Evolutionary conservation across 2,797 vertebrate genomes (phyloP).

Genomic region (Denticeps clupeoides): DNA sequence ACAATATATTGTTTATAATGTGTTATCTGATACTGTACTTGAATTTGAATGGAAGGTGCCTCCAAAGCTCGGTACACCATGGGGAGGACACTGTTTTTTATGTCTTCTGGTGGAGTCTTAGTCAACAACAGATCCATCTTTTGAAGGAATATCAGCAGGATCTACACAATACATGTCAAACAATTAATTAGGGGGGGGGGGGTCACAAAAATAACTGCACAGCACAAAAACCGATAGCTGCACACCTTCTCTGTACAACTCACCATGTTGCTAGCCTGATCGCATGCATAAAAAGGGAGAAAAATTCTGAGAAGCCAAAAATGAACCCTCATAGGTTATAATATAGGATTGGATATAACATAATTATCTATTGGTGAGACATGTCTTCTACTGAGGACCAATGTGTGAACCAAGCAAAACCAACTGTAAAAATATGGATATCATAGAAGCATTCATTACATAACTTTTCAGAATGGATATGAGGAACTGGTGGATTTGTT

Average conservation of each 20-base stretch:
- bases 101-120: constrained; percentile 91
- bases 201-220: background rate
- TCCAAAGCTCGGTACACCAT: constrained; percentile 97
- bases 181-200: background rate
- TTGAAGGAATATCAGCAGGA: constrained; percentile 95
- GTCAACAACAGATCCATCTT: constrained; percentile 98
- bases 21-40: constrained; percentile 56
- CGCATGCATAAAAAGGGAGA: constrained; percentile 59
- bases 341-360: no score
- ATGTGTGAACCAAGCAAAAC: no score
- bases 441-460: no score
- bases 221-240: background rate
- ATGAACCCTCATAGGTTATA: background rate
- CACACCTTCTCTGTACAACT: constrained; percentile 72
- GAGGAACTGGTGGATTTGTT: no score
- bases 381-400: no score
- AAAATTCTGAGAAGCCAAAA: constrained; percentile 4
- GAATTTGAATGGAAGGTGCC: constrained; percentile 94
- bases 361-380: no score
- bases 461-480: no score
- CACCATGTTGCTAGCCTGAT: constrained; percentile 99
- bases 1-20: no score
- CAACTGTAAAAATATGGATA: no score
- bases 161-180: constrained; percentile 51
- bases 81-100: constrained; percentile 87